These are phyloP conservation scores for Chydorus sphaericus DNA, from an alignment of 2,888 invertebrate genomes.

Conservation along the genomic window DNA sequence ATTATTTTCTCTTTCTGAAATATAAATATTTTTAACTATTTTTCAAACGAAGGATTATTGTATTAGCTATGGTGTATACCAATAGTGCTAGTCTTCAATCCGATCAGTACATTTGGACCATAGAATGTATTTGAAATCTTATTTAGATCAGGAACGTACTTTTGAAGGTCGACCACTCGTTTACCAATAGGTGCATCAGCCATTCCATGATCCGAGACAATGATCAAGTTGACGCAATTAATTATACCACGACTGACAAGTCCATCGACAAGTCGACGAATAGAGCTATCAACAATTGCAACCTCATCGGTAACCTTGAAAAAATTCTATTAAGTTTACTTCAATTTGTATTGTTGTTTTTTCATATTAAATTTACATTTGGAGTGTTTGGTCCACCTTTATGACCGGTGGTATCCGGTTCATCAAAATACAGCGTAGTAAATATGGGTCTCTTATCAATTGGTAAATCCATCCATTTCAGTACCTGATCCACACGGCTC, in stretches of 20 bases:
- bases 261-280: constrained; percentile 22
- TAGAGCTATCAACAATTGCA: constrained; percentile 22
- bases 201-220: constrained; percentile 27
- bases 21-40: too few relatives aligned
- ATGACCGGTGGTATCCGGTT: constrained; percentile 25
- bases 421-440: constrained; percentile 24
- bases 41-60: too few relatives aligned
- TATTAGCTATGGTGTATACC: too few relatives aligned
- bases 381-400: constrained; percentile 21
- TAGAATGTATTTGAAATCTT: constrained; percentile 13
- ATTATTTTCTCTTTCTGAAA: too few relatives aligned
- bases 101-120: too few relatives aligned
- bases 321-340: too few relatives aligned
- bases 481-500: constrained; percentile 21
- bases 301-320: constrained; percentile 11
- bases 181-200: constrained; percentile 13
- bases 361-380: too few relatives aligned
- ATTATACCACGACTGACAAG: constrained; percentile 21
- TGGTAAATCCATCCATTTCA: constrained; percentile 22
- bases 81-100: too few relatives aligned
- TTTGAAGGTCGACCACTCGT: constrained; percentile 15
- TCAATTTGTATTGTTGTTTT: too few relatives aligned
- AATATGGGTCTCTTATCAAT: constrained; percentile 20
- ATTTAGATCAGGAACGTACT: constrained; percentile 16
- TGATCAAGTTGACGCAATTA: constrained; percentile 25